These are phyloP conservation scores for Bos indicus DNA, from an alignment of 2,113 vertebrate species.

Conservation along the genomic window DNA sequence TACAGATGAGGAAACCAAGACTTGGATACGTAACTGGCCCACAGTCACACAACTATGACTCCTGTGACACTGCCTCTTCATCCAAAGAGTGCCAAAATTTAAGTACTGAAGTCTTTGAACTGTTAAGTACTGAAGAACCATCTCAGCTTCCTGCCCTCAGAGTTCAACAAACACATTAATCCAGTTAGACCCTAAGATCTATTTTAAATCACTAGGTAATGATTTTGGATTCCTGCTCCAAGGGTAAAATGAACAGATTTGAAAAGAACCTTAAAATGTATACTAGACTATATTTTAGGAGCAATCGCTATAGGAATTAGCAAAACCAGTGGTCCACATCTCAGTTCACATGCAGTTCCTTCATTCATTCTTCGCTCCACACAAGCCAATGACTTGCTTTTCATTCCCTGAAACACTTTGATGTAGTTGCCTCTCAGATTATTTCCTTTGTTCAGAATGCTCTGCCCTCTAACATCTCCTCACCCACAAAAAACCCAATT, in stretches of 20 bases:
- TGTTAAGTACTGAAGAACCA: not conserved
- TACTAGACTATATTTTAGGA: not conserved
- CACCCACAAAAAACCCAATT: not conserved
- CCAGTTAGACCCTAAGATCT: not conserved
- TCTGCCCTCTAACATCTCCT: not conserved
- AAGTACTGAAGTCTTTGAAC: not conserved
- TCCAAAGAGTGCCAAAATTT: not conserved
- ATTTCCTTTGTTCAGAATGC: not conserved
- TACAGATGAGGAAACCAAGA: not conserved
- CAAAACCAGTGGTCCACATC: not conserved
- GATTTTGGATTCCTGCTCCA: not conserved
- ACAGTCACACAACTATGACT: not conserved
- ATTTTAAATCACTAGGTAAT: not conserved
- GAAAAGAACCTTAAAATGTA: conserved; percentile 11
- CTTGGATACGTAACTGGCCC: not conserved
- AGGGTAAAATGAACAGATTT: not conserved
- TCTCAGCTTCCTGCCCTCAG: not conserved
- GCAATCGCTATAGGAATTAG: not conserved
- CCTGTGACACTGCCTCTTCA: not conserved
- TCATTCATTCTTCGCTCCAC: not conserved
- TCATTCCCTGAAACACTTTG: not conserved
- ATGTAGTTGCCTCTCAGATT: not conserved
- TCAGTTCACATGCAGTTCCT: not conserved
- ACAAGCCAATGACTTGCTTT: not conserved
- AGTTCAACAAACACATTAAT: not conserved